Evolutionary conservation across 2,888 invertebrate genomes (phyloP).

Genomic region (Rambutsinella grinnellia): DNA sequence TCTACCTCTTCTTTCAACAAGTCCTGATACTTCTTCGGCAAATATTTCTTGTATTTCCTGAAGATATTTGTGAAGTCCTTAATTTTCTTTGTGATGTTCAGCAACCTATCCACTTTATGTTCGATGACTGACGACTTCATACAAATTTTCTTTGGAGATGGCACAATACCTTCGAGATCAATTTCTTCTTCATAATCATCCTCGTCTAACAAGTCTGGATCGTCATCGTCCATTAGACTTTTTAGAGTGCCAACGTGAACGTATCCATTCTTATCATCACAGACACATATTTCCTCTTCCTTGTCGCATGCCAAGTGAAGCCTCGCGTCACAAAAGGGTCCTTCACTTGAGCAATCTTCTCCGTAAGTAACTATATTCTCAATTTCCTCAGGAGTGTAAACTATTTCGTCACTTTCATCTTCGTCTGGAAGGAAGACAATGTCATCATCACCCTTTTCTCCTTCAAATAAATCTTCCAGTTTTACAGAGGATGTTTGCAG

Average conservation of each 20-base stretch:
- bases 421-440: too few species aligned
- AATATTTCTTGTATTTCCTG: constrained; percentile 25
- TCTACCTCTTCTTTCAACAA: constrained; percentile 26
- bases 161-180: neutral
- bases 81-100: constrained; percentile 31
- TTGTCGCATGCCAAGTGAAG: constrained; percentile 5
- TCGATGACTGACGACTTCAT: constrained; percentile 27
- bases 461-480: too few species aligned
- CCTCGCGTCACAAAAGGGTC: neutral
- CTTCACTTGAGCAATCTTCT: constrained; percentile 14
- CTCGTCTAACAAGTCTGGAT: neutral
- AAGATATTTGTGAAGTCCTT: constrained; percentile 21
- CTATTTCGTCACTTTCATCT: neutral
- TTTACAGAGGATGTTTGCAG: too few species aligned
- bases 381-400: constrained; percentile 24
- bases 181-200: neutral
- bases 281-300: neutral
- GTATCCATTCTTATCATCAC: constrained; percentile 12
- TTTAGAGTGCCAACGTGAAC: neutral
- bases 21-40: constrained; percentile 32
- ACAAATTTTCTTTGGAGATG: constrained; percentile 4
- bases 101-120: constrained; percentile 9
- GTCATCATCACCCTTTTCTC: too few species aligned
- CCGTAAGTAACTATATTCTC: neutral
- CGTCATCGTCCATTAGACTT: neutral